Evolutionary conservation across 2,113 vertebrate genomes (phyloP), one percentile per base, ranked within the genome.

Genomic region (Pollachius pollachius): DNA sequence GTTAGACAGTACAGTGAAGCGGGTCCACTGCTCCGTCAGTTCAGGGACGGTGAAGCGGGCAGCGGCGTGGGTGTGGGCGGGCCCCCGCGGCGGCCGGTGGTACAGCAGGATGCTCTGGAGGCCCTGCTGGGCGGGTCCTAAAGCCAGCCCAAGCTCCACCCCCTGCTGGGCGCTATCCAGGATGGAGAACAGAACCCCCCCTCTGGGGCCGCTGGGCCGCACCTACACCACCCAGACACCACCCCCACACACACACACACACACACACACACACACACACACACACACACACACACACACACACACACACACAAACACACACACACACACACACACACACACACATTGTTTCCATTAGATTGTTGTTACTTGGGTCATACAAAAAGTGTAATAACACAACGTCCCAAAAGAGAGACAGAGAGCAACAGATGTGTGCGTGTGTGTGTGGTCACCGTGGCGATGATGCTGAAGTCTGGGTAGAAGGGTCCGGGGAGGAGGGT

Each of bases 1-100:
- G 30, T 34, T 5, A 34, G 30, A 34, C 30, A 34, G 30, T 34
- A 34, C 54, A 56, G 93, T 93, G 79, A 98, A 97, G 12, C 86
- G 93, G 25, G 90, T 95, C 97, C 97, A 99, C 76, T 86, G 93
- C 62, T 94, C 92, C 2, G 97, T 96, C 94, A 98, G 96, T 62
- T 95, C 91, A 0, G 93, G 94, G 71, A 99, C 93, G 9, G 87
- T 93, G 74, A 99, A 99, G 0, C 92, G 87, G 1, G 94, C 96
- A 0, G 93, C 95, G 77, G 96, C 95, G 1, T 76, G 91, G 74
- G 95, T 96, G 75, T 93, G 84, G 0, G 86, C 79, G 16, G 93
- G 91, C 23, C 76, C 17, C 18, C 80, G 41, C 0, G 87, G 86
- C 72, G 98, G 95, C 0, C 95, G 98, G 89, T 99, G 98, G 84